Base-by-base conservation (phyloP, 1,140 invertebrate genomes). In the Chionoecetes opilio region DNA sequence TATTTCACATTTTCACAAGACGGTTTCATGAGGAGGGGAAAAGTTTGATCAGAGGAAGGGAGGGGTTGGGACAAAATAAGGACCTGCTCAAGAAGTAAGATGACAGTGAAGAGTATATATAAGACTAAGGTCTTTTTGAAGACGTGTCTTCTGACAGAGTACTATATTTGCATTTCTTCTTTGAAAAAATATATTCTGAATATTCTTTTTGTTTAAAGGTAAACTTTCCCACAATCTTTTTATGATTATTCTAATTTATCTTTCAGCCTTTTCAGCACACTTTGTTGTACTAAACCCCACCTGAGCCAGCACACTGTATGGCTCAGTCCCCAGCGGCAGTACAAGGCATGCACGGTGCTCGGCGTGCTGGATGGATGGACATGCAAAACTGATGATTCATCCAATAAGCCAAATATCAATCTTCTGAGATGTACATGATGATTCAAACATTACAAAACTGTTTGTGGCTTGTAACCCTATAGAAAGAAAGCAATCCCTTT, bases 311-410 rank as follows among this genome's bases (percentile, higher is more conserved):
- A 75, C n/a, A 75, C 63, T 75, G 63, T 75, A 75, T 75, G 63
- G 63, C 63, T 75, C n/a, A n/a, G 63, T 75, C n/a, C 63, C n/a
- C 21, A 75, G 63, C 63, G n/a, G 5, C 11, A 75, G 26, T 75
- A 75, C 63, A 75, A 75, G 26, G 63, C 63, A 75, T 75, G 63
- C 63, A 75, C 63, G 63, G 63, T 75, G 63, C 63, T 75, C 63
- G n/a, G 2, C 63, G 63, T 75, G 63, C 63, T n/a, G 26, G 5
- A 75, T n/a, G 26, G n/a, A 75, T 1, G 26, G 63, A 75, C 63
- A 75, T 75, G 63, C 63, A 75, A n/a, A 26, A 75, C n/a, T n/a
- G 11, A 53, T 17, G 5, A 21, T 75, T 75, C 6, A 2, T 75
- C n/a, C n/a, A 75, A 75, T 75, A 75, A 21, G 63, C 21, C 6